Percentiles rank a stretch among this genome's conserved stretches.
Conservation (phyloP, 2,888 invertebrate genomes). For the Dendrolimus pini region DNA sequence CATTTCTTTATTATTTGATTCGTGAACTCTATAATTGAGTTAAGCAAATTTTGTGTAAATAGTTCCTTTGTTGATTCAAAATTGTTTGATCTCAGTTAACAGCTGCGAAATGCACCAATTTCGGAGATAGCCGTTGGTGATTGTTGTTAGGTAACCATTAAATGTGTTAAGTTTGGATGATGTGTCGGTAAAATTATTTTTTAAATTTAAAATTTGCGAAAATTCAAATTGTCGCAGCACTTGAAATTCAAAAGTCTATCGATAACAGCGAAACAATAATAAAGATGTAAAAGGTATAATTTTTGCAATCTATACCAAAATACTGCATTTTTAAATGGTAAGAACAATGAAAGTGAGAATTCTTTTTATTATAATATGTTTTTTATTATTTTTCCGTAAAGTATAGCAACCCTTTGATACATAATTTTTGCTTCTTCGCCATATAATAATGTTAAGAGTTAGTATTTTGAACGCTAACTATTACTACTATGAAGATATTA, state of each 20-base stretch:
- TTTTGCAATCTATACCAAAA: conserved; percentile 75
- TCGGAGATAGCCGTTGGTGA: conserved; percentile 57
- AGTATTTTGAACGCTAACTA: conserved; percentile 5
- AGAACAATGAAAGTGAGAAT: conserved; percentile 61
- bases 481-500: too few relatives aligned
- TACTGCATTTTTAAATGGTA: conserved; percentile 73
- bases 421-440: conserved; percentile 59
- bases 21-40: conserved; percentile 34
- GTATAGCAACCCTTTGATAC: conserved; percentile 26
- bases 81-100: conserved; percentile 67
- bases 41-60: conserved; percentile 15
- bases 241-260: conserved; percentile 23
- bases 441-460: conserved; percentile 41
- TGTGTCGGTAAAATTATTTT: conserved; percentile 59
- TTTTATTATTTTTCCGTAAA: conserved; percentile 20
- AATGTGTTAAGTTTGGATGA: conserved; percentile 63
- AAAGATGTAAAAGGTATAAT: conserved; percentile 25
- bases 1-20: conserved; percentile 47
- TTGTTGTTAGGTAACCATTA: conserved; percentile 49
- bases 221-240: conserved; percentile 28
- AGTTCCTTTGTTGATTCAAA: conserved; percentile 28
- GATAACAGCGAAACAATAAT: conserved; percentile 57
- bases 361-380: conserved; percentile 33
- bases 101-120: conserved; percentile 60
- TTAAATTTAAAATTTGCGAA: conserved; percentile 9